These are phyloP conservation scores for Phataginus tricuspis DNA, from an alignment of 2,797 vertebrate species.

Conservation along the genomic window DNA sequence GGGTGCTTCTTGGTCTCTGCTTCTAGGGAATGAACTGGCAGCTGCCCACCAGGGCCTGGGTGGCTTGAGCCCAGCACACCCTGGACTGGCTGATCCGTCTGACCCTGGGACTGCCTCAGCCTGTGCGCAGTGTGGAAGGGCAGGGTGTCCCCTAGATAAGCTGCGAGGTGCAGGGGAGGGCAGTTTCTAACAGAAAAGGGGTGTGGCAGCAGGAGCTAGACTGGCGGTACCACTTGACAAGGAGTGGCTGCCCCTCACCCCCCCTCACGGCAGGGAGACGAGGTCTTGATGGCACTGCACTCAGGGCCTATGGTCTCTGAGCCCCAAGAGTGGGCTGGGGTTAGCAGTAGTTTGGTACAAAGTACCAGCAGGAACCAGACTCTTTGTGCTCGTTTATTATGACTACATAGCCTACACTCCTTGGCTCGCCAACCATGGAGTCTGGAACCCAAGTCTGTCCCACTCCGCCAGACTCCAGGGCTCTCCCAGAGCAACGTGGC, in stretches of 20 bases:
- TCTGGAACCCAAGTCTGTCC: slow-evolving; percentile 30
- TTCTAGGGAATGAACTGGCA: neutral
- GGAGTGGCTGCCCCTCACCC: neutral
- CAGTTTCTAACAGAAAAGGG: neutral
- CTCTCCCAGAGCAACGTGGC: neutral
- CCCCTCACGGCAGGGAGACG: neutral
- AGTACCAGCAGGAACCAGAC: slow-evolving; percentile 57
- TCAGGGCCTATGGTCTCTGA: neutral
- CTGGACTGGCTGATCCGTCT: neutral
- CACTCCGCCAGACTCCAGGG: slow-evolving; percentile 24
- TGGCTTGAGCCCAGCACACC: neutral
- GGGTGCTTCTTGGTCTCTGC: slow-evolving; percentile 43
- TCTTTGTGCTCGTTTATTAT: slow-evolving; percentile 67
- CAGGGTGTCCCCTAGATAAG: neutral
- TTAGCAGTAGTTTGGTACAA: slow-evolving; percentile 4
- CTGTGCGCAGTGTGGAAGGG: neutral
- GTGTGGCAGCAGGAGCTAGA: neutral
- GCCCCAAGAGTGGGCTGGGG: neutral
- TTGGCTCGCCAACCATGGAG: neutral
- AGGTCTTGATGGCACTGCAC: neutral
- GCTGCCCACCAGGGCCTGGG: neutral
- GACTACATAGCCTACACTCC: neutral
- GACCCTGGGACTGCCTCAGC: neutral
- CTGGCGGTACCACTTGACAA: neutral
- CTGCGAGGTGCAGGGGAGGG: neutral